phyloP scores from a whole-genome alignment of 2,113 vertebrate genomes.

The Talpa occidentalis region DNA sequence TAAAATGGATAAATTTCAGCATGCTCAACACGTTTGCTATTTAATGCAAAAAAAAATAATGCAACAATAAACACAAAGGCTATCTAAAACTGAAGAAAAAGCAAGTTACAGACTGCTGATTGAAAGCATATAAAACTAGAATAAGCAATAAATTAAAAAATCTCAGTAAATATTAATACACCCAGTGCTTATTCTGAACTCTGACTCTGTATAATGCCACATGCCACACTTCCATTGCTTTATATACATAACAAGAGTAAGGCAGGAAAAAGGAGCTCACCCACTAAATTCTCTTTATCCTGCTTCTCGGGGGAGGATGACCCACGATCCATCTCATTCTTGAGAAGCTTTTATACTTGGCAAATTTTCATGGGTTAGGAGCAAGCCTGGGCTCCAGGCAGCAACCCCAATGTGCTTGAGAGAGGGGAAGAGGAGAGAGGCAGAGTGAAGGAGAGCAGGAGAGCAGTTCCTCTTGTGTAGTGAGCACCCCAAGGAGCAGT shows the following conservation, averaged over 20 bases:
- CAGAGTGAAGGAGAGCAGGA: neutral
- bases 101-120: neutral
- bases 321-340: conserved; percentile 75
- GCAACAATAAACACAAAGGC: neutral
- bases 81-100: neutral
- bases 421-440: neutral
- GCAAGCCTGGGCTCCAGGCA: neutral
- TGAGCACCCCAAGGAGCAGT: neutral
- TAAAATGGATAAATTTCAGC: neutral
- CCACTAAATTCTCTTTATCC: conserved; percentile 87
- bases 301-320: conserved; percentile 68
- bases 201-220: neutral
- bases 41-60: conserved; percentile 1
- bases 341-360: conserved; percentile 3
- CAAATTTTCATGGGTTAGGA: neutral
- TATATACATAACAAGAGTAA: neutral
- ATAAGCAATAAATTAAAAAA: neutral
- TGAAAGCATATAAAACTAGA: neutral
- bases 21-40: neutral
- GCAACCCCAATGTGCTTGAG: accelerated
- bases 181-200: accelerated
- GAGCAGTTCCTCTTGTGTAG: neutral
- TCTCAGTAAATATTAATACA: neutral
- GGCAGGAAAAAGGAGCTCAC: conserved; percentile 84
- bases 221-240: neutral